A percentile compares a stretch with the other conserved stretches of the same genome.
phyloP scores from a whole-genome alignment of 1,140 invertebrate genomes.

The Phenacoccus solenopsis region DNA sequence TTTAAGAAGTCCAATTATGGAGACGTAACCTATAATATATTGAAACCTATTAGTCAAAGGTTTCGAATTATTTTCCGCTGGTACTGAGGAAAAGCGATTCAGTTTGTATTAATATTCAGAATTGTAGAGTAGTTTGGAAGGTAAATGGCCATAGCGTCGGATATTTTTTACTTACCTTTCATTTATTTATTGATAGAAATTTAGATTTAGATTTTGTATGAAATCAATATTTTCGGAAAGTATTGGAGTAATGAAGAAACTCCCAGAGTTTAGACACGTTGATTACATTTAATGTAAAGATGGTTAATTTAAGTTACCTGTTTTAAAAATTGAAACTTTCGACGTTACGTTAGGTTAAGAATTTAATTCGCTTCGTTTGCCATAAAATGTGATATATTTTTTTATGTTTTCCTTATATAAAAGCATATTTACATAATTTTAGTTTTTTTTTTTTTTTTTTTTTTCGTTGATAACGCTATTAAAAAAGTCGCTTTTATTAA shows the following conservation, averaged over 20 bases:
- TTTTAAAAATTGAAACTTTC: conserved; percentile 6
- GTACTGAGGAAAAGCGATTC: no score
- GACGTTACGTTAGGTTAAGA: neutral
- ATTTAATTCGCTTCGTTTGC: neutral
- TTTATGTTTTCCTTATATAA: neutral
- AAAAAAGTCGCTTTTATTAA: neutral
- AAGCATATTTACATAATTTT: neutral
- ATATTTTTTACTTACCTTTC: no score
- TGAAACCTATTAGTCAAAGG: neutral
- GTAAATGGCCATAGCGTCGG: no score
- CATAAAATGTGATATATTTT: conserved; percentile 16
- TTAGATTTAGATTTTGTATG: neutral
- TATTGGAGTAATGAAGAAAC: no score
- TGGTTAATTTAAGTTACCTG: neutral
- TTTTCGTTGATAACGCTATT: conserved; percentile 2
- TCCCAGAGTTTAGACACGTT: no score
- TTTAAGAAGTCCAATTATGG: no score
- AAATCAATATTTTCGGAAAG: neutral
- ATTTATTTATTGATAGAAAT: no score
- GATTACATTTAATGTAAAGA: neutral
- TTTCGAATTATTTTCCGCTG: neutral
- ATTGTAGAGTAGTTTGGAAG: no score
- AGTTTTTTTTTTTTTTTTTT: conserved; percentile 2
- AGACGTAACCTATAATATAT: no score
- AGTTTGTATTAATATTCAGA: no score